Percentiles rank a stretch among this genome's conserved stretches.
Evolutionary conservation across 2,797 vertebrate species (phyloP).

Genomic region (Carcharodon carcharias): DNA sequence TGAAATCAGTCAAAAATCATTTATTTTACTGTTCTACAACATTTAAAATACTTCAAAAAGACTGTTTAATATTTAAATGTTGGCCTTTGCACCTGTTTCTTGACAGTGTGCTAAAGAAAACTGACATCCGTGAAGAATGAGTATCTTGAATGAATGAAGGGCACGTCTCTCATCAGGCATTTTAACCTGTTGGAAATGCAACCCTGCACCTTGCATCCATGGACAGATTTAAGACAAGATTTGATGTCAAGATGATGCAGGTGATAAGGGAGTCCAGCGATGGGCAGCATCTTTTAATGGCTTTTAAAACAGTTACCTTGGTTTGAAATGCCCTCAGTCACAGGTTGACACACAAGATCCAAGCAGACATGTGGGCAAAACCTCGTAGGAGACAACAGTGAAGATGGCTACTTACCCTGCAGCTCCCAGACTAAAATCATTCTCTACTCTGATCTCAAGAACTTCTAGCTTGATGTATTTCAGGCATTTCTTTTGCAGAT

Average conservation of each 20-base stretch:
- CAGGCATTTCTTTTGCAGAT: background rate
- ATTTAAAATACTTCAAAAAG: slow-evolving; percentile 9
- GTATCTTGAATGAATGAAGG: background rate
- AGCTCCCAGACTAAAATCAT: too few relatives aligned
- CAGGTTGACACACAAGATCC: background rate
- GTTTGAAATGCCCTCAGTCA: background rate
- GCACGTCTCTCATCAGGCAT: background rate
- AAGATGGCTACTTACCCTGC: background rate
- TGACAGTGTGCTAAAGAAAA: background rate
- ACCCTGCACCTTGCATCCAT: background rate
- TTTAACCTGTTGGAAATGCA: background rate
- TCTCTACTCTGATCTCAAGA: background rate
- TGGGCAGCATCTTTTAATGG: background rate
- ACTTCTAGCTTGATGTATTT: background rate
- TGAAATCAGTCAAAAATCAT: slow-evolving; percentile 27
- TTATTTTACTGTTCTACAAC: slow-evolving; percentile 3
- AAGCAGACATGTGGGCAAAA: background rate
- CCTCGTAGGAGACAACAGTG: background rate
- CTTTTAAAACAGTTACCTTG: background rate
- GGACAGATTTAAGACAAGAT: background rate
- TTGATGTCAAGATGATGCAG: background rate
- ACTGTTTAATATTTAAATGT: background rate
- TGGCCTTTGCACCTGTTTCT: background rate
- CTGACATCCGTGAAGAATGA: background rate
- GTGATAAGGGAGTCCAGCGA: background rate